Evolutionary conservation across 2,113 vertebrate species (phyloP).

Genomic region (Aegotheles bennettii): DNA sequence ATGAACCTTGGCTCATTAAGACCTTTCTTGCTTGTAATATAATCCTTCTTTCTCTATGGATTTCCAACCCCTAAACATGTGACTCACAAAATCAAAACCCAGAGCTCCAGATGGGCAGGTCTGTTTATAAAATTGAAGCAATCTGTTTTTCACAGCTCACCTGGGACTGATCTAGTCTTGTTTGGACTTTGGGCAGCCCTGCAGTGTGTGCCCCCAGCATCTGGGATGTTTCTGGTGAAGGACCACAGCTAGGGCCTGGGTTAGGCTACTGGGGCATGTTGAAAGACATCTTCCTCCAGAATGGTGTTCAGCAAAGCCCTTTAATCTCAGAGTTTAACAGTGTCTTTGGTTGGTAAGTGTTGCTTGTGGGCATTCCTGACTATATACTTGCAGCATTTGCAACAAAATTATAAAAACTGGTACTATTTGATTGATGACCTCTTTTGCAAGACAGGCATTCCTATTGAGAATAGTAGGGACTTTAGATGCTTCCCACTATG

Average conservation of each 20-base stretch:
- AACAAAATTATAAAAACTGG: neutral
- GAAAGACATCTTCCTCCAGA: neutral
- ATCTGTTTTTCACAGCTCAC: neutral
- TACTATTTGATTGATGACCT: neutral
- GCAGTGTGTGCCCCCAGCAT: no score
- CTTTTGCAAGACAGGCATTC: neutral
- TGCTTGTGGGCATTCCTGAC: neutral
- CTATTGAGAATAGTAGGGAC: accelerated
- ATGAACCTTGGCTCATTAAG: neutral
- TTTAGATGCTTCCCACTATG: neutral
- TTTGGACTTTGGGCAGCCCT: neutral
- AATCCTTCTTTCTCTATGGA: neutral
- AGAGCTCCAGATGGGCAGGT: neutral
- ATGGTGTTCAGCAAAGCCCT: neutral
- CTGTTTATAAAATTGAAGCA: neutral
- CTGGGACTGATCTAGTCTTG: neutral
- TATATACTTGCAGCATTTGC: neutral
- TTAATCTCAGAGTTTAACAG: neutral
- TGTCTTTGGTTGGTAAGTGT: neutral
- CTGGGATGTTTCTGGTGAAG: neutral
- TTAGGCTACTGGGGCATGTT: neutral
- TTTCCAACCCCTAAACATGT: neutral
- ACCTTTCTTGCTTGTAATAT: neutral
- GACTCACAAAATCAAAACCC: neutral
- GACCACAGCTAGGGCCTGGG: neutral